These are phyloP conservation scores for Serinus canaria DNA, from an alignment of 2,113 vertebrate species.

Conservation along the genomic window DNA sequence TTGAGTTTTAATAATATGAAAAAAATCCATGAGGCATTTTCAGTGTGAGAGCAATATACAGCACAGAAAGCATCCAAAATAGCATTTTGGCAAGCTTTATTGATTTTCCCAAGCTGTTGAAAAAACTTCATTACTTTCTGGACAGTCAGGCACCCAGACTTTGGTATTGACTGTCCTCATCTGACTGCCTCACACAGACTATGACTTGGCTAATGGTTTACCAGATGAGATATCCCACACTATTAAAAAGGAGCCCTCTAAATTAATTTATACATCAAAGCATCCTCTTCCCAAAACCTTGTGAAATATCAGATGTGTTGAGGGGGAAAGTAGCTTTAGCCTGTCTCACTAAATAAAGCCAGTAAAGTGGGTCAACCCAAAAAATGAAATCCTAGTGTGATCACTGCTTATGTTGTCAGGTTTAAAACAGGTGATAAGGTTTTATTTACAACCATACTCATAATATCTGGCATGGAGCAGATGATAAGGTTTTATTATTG, in stretches of 20 bases:
- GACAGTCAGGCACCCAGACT: neutral
- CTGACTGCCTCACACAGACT: neutral
- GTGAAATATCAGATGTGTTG: neutral
- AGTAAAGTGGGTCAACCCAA: neutral
- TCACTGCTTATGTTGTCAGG: neutral
- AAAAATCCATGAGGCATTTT: neutral
- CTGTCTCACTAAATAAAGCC: neutral
- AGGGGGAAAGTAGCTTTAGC: neutral
- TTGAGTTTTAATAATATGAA: neutral
- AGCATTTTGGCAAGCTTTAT: slow-evolving; percentile 7
- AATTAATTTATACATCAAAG: neutral
- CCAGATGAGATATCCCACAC: neutral
- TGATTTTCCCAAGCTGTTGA: slow-evolving; percentile 1
- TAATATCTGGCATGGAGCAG: slow-evolving; percentile 3
- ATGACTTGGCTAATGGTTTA: neutral
- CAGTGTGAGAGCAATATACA: neutral
- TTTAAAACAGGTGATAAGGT: slow-evolving; percentile 14
- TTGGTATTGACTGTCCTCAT: neutral
- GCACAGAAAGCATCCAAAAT: neutral
- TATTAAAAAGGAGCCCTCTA: neutral
- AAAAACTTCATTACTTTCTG: neutral
- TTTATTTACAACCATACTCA: slow-evolving; percentile 34
- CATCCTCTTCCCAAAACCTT: neutral
- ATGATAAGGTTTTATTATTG: slow-evolving; percentile 43
- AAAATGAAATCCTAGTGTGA: neutral